phyloP scores from a whole-genome alignment of 1,140 invertebrate genomes.

The Olivierus martensii region DNA sequence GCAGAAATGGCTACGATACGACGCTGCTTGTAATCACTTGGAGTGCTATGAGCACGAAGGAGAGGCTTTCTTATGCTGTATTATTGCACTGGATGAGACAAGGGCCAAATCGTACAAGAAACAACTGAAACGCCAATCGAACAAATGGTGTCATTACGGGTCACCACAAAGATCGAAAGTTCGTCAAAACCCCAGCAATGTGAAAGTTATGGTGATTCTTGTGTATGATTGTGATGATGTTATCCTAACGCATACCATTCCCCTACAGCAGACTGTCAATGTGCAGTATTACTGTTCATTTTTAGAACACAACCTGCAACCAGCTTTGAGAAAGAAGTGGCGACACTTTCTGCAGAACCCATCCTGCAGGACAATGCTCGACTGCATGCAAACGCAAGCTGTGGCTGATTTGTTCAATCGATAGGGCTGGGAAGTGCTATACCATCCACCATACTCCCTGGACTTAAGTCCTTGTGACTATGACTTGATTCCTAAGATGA shows the following conservation, averaged over 20 bases:
- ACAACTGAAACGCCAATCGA: constrained; percentile 1
- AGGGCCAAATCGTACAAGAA: not conserved
- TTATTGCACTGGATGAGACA: not conserved
- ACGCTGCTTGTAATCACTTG: constrained; percentile 1
- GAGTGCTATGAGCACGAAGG: not conserved
- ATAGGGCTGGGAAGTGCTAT: no score
- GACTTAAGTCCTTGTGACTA: no score
- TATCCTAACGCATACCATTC: not conserved
- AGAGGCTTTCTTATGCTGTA: not conserved
- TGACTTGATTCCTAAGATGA: no score
- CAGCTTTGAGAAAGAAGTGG: not conserved
- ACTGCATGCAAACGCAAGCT: not conserved
- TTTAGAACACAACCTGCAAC: constrained; percentile 1
- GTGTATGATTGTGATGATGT: not conserved
- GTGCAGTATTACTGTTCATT: not conserved
- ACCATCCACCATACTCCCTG: no score
- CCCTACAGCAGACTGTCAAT: not conserved
- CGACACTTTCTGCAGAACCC: constrained; percentile 3
- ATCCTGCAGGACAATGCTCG: not conserved
- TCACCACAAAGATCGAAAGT: not conserved
- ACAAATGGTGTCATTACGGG: not conserved
- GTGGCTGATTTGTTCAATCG: no score
- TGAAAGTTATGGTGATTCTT: constrained; percentile 4
- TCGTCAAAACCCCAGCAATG: constrained; percentile 1
- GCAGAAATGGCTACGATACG: constrained; percentile 3